Percentiles rank a stretch among this genome's conserved stretches.
phyloP scores from a whole-genome alignment of 2,113 vertebrate genomes.

The Urocitellus parryii region DNA sequence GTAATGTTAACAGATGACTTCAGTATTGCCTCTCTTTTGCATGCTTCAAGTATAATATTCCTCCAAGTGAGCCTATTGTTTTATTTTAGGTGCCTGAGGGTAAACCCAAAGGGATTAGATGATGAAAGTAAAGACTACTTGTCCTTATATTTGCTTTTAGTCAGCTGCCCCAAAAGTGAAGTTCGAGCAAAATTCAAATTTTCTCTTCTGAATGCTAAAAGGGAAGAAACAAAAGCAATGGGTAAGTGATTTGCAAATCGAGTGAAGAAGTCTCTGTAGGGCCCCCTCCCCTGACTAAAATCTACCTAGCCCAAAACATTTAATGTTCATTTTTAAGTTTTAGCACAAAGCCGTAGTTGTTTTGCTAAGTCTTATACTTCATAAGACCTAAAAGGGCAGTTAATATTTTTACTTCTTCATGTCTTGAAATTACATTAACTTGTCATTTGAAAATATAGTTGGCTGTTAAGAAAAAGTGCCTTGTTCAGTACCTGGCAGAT shows the following conservation, averaged over 20 bases:
- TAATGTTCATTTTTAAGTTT: slow-evolving; percentile 44
- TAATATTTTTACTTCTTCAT: slow-evolving; percentile 3
- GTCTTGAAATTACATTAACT: slow-evolving; percentile 42
- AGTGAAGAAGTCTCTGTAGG: slow-evolving; percentile 42
- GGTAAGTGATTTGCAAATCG: slow-evolving; percentile 89
- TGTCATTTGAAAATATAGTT: slow-evolving; percentile 52
- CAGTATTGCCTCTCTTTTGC: slow-evolving; percentile 10
- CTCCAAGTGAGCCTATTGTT: slow-evolving; percentile 76
- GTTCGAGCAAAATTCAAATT: slow-evolving; percentile 99
- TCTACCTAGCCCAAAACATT: slow-evolving; percentile 5
- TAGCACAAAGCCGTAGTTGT: neutral
- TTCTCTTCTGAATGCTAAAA: slow-evolving; percentile 97
- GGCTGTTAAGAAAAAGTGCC: neutral
- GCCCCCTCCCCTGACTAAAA: neutral
- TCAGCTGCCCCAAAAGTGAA: slow-evolving; percentile 99
- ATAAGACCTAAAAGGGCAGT: slow-evolving; percentile 3
- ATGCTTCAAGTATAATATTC: slow-evolving; percentile 57
- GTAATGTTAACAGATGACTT: slow-evolving; percentile 60
- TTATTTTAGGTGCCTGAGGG: slow-evolving; percentile 96
- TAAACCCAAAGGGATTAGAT: slow-evolving; percentile 99
- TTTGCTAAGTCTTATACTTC: slow-evolving; percentile 31
- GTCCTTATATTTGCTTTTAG: slow-evolving; percentile 98
- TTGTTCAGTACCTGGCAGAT: neutral
- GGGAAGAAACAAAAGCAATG: slow-evolving; percentile 99
- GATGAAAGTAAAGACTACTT: slow-evolving; percentile 99